Conservation (phyloP, 2,797 vertebrate genomes). For the Botia almorhae region DNA sequence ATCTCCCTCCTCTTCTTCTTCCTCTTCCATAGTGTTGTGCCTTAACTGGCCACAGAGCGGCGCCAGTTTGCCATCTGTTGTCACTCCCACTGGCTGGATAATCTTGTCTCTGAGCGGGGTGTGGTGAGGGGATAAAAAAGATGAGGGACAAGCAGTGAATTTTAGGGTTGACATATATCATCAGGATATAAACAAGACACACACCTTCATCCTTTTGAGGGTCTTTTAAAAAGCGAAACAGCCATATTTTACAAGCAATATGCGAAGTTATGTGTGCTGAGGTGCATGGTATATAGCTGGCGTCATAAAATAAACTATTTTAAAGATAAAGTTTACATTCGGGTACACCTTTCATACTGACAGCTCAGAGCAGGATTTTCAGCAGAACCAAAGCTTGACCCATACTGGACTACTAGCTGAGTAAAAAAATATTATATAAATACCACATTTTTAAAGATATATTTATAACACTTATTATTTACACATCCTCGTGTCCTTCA, state of each 20-base stretch:
- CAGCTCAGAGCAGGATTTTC: not conserved
- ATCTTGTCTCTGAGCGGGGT: slow-evolving; percentile 69
- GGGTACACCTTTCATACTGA: not conserved
- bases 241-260: not conserved
- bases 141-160: not conserved
- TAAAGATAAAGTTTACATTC: not conserved
- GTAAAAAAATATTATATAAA: no score
- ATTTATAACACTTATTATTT: no score
- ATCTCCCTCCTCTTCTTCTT: slow-evolving; percentile 57
- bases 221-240: not conserved
- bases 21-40: slow-evolving; percentile 56
- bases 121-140: not conserved
- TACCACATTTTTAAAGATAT: no score
- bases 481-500: no score
- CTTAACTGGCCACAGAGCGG: slow-evolving; percentile 68
- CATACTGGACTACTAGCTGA: no score
- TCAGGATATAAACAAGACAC: not conserved
- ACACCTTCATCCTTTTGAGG: not conserved
- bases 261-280: not conserved
- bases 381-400: no score
- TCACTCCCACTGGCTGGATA: slow-evolving; percentile 75
- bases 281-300: not conserved
- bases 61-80: slow-evolving; percentile 68
- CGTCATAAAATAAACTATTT: not conserved
- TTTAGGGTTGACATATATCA: not conserved